Base-by-base conservation (phyloP, 2,888 invertebrate species). In the Spodoptera picta region DNA sequence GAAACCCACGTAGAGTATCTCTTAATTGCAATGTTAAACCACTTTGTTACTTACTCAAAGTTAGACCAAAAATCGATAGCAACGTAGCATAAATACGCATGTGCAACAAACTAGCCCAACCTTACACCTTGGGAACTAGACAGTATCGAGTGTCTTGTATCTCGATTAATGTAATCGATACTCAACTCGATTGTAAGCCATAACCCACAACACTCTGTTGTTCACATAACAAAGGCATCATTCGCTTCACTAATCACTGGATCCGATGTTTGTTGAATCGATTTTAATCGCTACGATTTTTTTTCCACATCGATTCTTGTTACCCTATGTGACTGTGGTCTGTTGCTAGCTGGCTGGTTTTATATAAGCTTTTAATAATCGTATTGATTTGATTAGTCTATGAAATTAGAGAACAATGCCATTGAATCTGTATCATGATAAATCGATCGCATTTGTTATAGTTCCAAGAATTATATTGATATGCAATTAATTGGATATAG, bases 151-250 rank as follows among this genome's bases (percentile, higher is more conserved):
- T 62, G 43, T 47, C 60, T n/a, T 11, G 54, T 36, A 56, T 65
- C 69, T 45, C 43, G 58, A 63, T 53, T 36, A 36, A 2, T 73
- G 70, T 63, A 70, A 74, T 74, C 70, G 70, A 74, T 73, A 54
- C 19, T 50, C 49, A 47, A 31, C 50, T 45, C 36, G 36, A 36
- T 36, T 36, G 36, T 36, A 9, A 36, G 36, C 46, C 46, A 68
- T 73, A 60, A 57, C 55, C 45, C 51, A 56, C 46, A 74, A 70
- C 60, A 70, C 43, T 31, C 31, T 42, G 74, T 66, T 66, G 63
- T 74, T 74, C 58, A 66, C 53, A 66, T 58, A 74, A 74, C 66
- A 74, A 74, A 60, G 63, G 63, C 24, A 53, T 50, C 57, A 63
- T 66, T 66, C 50, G 43, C 50, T 51, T 55, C 66, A 42, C 24